phyloP scores from a whole-genome alignment of 2,113 vertebrate genomes.

The Otolemur garnettii region DNA sequence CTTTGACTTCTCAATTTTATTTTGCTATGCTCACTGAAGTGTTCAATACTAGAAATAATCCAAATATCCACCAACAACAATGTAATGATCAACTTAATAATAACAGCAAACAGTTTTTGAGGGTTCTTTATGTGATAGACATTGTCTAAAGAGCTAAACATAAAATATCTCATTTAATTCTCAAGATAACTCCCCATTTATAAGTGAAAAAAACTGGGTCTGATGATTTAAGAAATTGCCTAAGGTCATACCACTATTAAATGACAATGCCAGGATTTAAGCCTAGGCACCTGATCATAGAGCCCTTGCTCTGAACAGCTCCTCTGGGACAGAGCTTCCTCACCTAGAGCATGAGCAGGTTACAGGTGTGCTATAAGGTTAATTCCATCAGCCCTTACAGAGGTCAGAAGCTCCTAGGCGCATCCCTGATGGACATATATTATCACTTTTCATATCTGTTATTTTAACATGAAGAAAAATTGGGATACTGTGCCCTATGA shows the following conservation, averaged over 20 bases:
- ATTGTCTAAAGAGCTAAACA: neutral
- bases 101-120: neutral
- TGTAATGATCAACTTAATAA: neutral
- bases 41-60: neutral
- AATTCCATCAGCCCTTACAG: neutral
- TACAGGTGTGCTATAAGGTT: neutral
- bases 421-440: neutral
- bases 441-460: neutral
- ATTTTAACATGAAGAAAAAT: neutral
- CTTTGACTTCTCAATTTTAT: neutral
- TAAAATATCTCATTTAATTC: neutral
- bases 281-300: neutral
- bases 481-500: neutral
- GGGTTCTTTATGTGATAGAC: neutral
- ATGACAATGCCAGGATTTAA: constrained; percentile 3
- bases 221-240: neutral
- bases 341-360: neutral
- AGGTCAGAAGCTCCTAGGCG: neutral
- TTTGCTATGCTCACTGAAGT: neutral
- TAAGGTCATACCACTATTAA: neutral
- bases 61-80: neutral
- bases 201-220: neutral
- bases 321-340: neutral
- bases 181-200: constrained; percentile 17
- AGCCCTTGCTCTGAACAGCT: neutral